A percentile compares a stretch with the other conserved stretches of the same genome.
phyloP scores from a whole-genome alignment of 30 jellyfish, hydroid and myxozoan species.

The Pseudorhiza aurosa region DNA sequence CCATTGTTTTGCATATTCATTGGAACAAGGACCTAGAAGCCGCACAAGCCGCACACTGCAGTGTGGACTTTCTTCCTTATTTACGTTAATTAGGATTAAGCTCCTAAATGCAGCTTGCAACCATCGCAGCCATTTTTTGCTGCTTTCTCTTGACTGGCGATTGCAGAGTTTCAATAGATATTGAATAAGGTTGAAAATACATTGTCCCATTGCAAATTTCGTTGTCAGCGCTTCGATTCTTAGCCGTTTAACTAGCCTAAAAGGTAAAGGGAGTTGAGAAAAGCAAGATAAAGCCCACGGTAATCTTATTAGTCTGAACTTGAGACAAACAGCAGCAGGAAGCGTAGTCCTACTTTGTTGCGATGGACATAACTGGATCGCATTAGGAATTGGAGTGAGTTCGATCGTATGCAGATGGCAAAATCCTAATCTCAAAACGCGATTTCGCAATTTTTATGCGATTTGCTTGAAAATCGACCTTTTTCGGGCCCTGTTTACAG shows the following conservation, averaged over 20 bases:
- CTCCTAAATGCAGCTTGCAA: neutral
- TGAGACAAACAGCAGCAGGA: constrained; percentile 77
- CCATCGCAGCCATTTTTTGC: neutral
- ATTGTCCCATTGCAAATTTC: neutral
- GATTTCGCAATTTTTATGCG: constrained; percentile 42
- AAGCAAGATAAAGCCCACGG: constrained; percentile 10
- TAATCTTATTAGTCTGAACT: constrained; percentile 62
- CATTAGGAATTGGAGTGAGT: constrained; percentile 47
- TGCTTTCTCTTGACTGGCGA: neutral
- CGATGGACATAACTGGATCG: constrained; percentile 69
- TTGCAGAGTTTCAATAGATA: neutral
- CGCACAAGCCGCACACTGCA: constrained; percentile 6
- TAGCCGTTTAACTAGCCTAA: constrained; percentile 18
- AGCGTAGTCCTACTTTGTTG: constrained; percentile 61
- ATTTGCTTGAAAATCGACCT: constrained; percentile 29
- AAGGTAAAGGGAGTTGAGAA: constrained; percentile 4
- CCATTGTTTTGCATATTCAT: too few relatives aligned
- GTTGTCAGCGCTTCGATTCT: neutral
- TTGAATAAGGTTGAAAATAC: neutral
- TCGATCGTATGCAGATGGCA: constrained; percentile 69
- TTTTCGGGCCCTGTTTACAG: constrained; percentile 30
- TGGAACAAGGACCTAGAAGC: too few relatives aligned
- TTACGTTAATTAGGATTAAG: constrained; percentile 3
- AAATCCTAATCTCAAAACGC: constrained; percentile 59
- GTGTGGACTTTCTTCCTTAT: neutral